A percentile compares a stretch with the other conserved stretches of the same genome.
These are phyloP conservation scores for Tenthredo mesomela DNA, from an alignment of 2,888 invertebrate species.

Conservation along the genomic window DNA sequence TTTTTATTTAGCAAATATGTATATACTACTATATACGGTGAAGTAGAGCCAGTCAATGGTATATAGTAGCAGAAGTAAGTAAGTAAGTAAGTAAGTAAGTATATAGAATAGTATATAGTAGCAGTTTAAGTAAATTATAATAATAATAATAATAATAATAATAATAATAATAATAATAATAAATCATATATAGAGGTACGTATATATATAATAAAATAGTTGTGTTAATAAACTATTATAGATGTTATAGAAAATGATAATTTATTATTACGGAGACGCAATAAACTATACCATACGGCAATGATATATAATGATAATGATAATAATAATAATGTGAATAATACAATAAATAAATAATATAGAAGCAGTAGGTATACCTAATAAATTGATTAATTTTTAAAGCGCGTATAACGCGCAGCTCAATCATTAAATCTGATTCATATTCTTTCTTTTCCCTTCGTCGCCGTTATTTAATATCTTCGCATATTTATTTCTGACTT, in stretches of 20 bases:
- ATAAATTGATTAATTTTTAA: background rate
- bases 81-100: background rate
- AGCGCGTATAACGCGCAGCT: background rate
- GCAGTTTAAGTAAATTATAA: constrained; percentile 7
- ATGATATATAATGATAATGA: constrained; percentile 62
- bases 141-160: background rate
- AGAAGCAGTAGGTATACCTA: no score
- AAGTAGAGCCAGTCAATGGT: background rate
- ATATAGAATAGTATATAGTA: background rate
- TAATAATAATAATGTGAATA: constrained; percentile 42
- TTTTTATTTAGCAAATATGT: background rate
- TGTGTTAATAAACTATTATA: background rate
- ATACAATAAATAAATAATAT: constrained; percentile 15
- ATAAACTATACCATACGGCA: constrained; percentile 66
- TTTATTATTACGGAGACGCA: constrained; percentile 59
- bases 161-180: constrained; percentile 15
- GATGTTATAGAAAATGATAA: constrained; percentile 53
- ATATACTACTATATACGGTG: background rate
- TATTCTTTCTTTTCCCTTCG: background rate
- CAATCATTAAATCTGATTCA: background rate
- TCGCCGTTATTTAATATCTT: background rate
- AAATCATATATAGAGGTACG: background rate
- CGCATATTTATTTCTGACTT: background rate
- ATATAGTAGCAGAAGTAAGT: background rate
- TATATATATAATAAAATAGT: constrained; percentile 22